Evolutionary conservation across 2,888 invertebrate genomes (phyloP), one percentile per base, ranked within the genome.

Genomic region (Willowsia nigromaculata): DNA sequence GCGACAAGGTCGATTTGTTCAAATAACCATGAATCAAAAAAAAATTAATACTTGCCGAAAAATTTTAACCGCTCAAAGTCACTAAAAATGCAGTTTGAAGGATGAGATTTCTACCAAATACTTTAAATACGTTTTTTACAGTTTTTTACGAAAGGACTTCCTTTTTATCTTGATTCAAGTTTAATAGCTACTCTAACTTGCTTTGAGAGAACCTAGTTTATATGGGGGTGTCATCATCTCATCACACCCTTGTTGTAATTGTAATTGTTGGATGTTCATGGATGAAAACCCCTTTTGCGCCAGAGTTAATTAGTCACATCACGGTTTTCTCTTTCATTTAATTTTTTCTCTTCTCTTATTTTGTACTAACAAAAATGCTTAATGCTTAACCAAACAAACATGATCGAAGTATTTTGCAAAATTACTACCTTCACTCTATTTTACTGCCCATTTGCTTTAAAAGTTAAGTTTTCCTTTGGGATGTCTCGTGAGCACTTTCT

Each of bases 371-470:
- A 68, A 68, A 68, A 40, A 68, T 37, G 18, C n/a, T 37, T 22
- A 59, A 22, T 65, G 15, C 25, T 15, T 30, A 40, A 37, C 18
- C 37, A 40, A 22, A 68, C 68, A 68, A 33, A 18, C 37, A 68
- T 37, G 37, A 2, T 37, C 18, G 1, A 11, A 25, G 22, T 25
- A 22, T 59, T 59, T 59, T 25, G 9, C 37, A 37, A 68, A 68
- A 68, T 68, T 68, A 68, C 68, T 68, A 68, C 37, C 40, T 68
- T 30, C 3, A 59, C 27, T 59, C 59, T 40, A 40, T 68, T 37
- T 68, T 68, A 68, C 37, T 68, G 68, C 22, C 68, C 40, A 68
- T 68, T 68, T 68, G 40, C 18, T 62, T 62, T n/a, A 27, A 33
- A 50, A 18, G 7, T 62, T 62, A 59, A 59, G 27, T 15, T 30